Evolutionary conservation across 2,888 invertebrate species (phyloP), one percentile per base, ranked within the genome.

Genomic region (Drosophila merina): DNA sequence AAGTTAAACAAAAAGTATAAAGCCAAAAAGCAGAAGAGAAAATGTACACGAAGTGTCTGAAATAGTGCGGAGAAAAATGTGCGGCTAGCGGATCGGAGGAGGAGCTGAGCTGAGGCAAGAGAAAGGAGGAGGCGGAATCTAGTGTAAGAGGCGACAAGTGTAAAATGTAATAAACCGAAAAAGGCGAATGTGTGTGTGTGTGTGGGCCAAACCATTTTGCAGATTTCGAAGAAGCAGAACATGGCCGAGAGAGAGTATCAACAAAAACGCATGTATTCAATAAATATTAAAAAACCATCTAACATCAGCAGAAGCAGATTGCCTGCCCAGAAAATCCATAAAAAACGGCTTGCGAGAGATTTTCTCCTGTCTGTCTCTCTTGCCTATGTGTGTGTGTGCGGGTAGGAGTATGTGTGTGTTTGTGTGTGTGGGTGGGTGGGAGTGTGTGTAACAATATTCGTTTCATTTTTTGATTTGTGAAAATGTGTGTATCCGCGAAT

Each of bases 401-500:
- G 42, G 51, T 52, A 59, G 67, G 58, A 45, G 55, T 50, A 33
- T 57, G 51, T 50, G 52, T 54, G 52, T 45, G 56, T 42, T 56
- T 40, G 28, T 28, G 54, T 45, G 36, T 56, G 40, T 47, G 36
- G 44, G 45, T 26, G 30, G 31, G 54, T 73, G 38, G 42, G 67
- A 54, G 68, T 67, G 72, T 77, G 70, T 74, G 62, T 74, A 57
- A 66, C 62, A 77, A 72, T 62, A 77, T 87, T 84, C 83, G 72
- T 75, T 79, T 86, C 76, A 73, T 80, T 83, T 71, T 85, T 84
- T 88, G 86, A 86, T 86, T 84, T 84, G 84, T 88, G 88, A 88
- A 84, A 88, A 83, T 88, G 88, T 84, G 84, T 84, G 84, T 84
- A 88, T 84, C 84, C 78, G 74, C 74, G 74, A 84, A 76, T 77